A percentile compares a stretch with the other conserved stretches of the same genome.
Evolutionary conservation across 2,113 vertebrate species (phyloP).

Genomic region (Prunella fulvescens): DNA sequence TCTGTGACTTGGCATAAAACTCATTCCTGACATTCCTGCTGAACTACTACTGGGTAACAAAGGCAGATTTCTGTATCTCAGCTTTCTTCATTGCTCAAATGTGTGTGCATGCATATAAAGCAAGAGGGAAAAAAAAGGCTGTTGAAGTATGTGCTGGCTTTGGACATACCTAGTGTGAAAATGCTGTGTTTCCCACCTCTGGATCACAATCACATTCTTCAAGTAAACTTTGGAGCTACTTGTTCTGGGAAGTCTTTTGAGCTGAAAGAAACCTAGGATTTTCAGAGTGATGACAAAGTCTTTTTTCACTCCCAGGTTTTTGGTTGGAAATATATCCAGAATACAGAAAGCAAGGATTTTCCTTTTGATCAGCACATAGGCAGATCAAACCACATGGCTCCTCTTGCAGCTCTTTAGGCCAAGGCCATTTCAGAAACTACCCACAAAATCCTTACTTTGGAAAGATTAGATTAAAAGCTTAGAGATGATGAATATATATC

Average conservation of each 20-base stretch:
- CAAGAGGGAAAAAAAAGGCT: background rate
- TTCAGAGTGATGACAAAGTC: background rate
- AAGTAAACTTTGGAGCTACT: background rate
- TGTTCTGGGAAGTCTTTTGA: background rate
- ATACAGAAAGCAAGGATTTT: background rate
- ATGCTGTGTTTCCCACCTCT: background rate
- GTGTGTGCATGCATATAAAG: background rate
- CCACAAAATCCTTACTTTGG: background rate
- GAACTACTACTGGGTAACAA: background rate
- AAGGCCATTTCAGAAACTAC: background rate
- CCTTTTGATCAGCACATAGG: background rate
- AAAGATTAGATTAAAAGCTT: background rate
- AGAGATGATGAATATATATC: background rate
- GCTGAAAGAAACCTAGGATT: background rate
- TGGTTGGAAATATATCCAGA: background rate
- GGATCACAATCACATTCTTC: background rate
- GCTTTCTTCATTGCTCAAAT: background rate
- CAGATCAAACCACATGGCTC: background rate
- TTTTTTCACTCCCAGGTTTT: background rate
- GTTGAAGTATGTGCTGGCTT: background rate
- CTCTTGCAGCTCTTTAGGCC: background rate
- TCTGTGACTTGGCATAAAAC: background rate
- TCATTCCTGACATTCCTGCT: background rate
- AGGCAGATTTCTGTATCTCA: background rate
- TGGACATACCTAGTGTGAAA: background rate